Conservation (phyloP, 2,888 invertebrate genomes). For the Doris montereyensis region DNA sequence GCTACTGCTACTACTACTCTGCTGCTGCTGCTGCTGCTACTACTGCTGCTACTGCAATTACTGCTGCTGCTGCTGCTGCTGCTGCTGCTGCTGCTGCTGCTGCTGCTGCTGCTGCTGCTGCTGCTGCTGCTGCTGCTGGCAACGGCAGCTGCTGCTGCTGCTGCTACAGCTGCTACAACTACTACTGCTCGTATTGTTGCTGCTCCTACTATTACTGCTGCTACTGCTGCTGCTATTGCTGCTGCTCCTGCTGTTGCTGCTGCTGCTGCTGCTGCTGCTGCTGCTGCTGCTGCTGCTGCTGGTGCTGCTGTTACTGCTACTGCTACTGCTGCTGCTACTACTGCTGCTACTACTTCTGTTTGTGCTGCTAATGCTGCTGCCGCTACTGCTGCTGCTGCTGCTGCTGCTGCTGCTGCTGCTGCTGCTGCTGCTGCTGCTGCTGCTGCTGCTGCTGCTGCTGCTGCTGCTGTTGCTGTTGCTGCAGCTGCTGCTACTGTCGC, state of each 20-base stretch:
- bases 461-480: neutral
- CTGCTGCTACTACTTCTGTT: too few relatives aligned
- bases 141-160: neutral
- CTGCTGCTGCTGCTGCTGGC: neutral
- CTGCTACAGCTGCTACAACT: neutral
- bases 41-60: too few relatives aligned
- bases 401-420: slow-evolving; percentile 10
- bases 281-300: neutral
- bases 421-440: slow-evolving; percentile 16
- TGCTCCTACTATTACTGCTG: neutral
- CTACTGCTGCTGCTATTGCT: neutral
- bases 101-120: neutral
- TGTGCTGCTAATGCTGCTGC: neutral
- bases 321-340: neutral
- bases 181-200: neutral
- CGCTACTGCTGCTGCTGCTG: neutral
- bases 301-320: neutral
- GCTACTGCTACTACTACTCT: too few relatives aligned
- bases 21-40: too few relatives aligned
- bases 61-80: slow-evolving; percentile 6
- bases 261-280: neutral
- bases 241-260: neutral
- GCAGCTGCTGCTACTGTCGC: neutral
- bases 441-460: neutral
- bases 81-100: slow-evolving; percentile 18